A percentile compares a stretch with the other conserved stretches of the same genome.
phyloP scores from a whole-genome alignment of 2,888 invertebrate genomes.

The Gastracanthus pulcherrimus region DNA sequence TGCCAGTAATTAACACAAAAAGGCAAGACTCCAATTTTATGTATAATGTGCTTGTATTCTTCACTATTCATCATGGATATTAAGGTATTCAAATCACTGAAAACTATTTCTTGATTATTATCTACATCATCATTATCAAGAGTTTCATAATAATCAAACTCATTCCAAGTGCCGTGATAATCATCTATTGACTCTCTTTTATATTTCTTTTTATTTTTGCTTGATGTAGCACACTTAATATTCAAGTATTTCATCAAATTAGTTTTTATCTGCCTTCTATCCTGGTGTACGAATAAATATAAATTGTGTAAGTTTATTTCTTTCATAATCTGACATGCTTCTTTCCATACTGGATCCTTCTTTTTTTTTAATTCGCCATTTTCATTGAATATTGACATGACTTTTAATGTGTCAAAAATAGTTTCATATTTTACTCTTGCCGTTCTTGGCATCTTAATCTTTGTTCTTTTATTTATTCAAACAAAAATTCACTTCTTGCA shows the following conservation, averaged over 20 bases:
- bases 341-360: constrained; percentile 47
- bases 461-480: no score
- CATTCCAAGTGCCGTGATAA: constrained; percentile 42
- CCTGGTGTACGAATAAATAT: constrained; percentile 48
- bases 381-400: constrained; percentile 42
- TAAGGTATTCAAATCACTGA: constrained; percentile 32
- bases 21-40: constrained; percentile 38
- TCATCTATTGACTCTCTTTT: constrained; percentile 1
- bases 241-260: constrained; percentile 45
- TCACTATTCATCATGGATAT: constrained; percentile 32
- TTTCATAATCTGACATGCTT: constrained; percentile 39
- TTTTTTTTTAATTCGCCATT: constrained; percentile 47
- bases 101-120: not conserved
- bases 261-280: constrained; percentile 38
- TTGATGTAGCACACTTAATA: not conserved
- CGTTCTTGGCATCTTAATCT: constrained; percentile 33
- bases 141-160: constrained; percentile 49
- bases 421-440: constrained; percentile 38
- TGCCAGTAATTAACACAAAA: constrained; percentile 49
- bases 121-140: constrained; percentile 27
- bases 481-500: no score
- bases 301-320: constrained; percentile 32
- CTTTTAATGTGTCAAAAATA: constrained; percentile 42
- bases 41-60: constrained; percentile 38
- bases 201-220: constrained; percentile 12